Evolutionary conservation across 1,140 invertebrate genomes (phyloP).

Genomic region (Gonioctena quinquepunctata): DNA sequence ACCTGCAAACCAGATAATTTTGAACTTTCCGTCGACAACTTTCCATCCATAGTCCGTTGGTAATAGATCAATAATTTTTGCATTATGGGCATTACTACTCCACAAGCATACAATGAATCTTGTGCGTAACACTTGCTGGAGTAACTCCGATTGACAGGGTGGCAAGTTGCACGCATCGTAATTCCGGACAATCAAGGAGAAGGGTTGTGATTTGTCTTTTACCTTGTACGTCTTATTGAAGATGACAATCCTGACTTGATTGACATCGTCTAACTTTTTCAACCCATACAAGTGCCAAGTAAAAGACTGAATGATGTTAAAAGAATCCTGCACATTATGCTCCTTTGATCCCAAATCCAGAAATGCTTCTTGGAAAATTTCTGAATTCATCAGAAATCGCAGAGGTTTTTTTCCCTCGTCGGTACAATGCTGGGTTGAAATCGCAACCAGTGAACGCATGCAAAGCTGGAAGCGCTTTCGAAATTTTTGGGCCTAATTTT

Average conservation of each 20-base stretch:
- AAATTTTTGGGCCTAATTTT: constrained; percentile 5
- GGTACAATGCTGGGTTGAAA: constrained; percentile 1
- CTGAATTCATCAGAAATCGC: neutral
- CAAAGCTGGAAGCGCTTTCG: neutral
- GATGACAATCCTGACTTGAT: constrained; percentile 25
- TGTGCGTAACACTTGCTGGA: constrained; percentile 37
- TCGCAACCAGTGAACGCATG: constrained; percentile 1
- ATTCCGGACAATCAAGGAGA: constrained; percentile 26
- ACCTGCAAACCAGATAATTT: constrained; percentile 44
- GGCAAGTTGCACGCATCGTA: constrained; percentile 31
- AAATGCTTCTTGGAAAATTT: constrained; percentile 6
- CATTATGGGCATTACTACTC: neutral
- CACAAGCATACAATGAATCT: constrained; percentile 35
- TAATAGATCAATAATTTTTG: constrained; percentile 11
- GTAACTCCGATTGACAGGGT: constrained; percentile 41
- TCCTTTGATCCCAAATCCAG: constrained; percentile 12
- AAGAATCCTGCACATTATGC: constrained; percentile 6
- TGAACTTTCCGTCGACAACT: constrained; percentile 38
- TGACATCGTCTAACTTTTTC: constrained; percentile 24
- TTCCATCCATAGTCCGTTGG: constrained; percentile 37
- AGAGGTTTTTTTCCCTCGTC: constrained; percentile 11
- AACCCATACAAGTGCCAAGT: constrained; percentile 27
- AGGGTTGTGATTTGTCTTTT: constrained; percentile 6
- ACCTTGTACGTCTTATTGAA: constrained; percentile 28
- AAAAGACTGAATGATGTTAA: constrained; percentile 13